A percentile compares a stretch with the other conserved stretches of the same genome.
Evolutionary conservation across 2,888 invertebrate species (phyloP).

Genomic region (Tenthredo distinguenda): DNA sequence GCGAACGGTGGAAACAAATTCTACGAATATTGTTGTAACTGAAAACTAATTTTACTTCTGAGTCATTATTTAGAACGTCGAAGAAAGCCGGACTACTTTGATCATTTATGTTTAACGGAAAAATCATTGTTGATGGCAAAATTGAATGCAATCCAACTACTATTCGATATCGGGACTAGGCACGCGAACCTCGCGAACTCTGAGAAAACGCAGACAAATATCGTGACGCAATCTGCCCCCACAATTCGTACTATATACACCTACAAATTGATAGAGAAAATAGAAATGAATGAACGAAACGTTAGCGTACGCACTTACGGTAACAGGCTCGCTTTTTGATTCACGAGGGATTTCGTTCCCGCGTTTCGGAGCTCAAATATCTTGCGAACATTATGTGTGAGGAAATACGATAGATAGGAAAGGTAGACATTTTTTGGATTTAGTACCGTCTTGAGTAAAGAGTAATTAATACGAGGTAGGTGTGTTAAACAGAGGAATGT

Average conservation of each 20-base stretch:
- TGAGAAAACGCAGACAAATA: constrained; percentile 33
- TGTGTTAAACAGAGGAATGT: constrained; percentile 4
- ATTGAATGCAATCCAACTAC: neutral
- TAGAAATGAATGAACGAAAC: constrained; percentile 40
- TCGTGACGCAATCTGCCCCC: constrained; percentile 43
- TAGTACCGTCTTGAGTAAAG: neutral
- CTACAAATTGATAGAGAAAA: constrained; percentile 19
- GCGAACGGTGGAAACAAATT: neutral
- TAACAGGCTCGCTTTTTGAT: neutral
- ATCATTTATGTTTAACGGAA: neutral
- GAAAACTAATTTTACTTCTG: constrained; percentile 5
- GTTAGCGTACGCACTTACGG: neutral
- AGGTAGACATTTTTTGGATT: neutral
- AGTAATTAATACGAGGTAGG: neutral
- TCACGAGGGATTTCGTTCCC: neutral
- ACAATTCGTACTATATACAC: constrained; percentile 4
- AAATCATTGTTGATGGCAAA: constrained; percentile 11
- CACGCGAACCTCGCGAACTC: neutral
- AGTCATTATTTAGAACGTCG: neutral
- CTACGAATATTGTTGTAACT: constrained; percentile 2
- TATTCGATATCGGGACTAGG: neutral
- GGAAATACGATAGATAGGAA: neutral
- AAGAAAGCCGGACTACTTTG: constrained; percentile 23
- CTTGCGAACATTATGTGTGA: neutral
- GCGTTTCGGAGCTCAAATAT: neutral